phyloP scores from a whole-genome alignment of 1,140 invertebrate genomes.

The Camponotus pennsylvanicus region DNA sequence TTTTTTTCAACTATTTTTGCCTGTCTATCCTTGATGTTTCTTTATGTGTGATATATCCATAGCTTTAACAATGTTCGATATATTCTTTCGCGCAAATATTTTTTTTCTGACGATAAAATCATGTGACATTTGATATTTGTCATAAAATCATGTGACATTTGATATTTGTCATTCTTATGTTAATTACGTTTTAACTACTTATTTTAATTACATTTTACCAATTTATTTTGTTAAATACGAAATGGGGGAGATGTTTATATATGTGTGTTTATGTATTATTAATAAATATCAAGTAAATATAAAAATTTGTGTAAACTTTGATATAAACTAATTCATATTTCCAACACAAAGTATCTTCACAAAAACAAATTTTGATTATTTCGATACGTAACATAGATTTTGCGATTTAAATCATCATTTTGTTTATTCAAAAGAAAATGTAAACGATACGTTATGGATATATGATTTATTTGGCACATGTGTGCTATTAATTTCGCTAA shows the following conservation, averaged over 20 bases:
- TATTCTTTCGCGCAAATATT: slow-evolving; percentile 11
- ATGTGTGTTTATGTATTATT: not conserved
- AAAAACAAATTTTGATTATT: slow-evolving; percentile 10
- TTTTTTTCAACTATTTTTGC: not conserved
- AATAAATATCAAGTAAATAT: not conserved
- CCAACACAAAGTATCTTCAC: not conserved
- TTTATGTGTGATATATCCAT: not conserved
- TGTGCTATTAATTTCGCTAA: slow-evolving; percentile 35
- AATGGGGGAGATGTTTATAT: no score
- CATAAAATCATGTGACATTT: slow-evolving; percentile 35
- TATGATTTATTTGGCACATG: not conserved
- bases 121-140: slow-evolving; percentile 1
- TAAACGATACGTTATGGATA: not conserved
- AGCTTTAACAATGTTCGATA: no score
- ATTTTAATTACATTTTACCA: not conserved
- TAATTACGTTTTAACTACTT: not conserved
- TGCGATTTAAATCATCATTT: not conserved
- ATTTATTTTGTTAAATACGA: not conserved
- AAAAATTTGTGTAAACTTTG: not conserved
- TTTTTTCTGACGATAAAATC: slow-evolving; percentile 29
- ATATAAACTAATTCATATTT: not conserved
- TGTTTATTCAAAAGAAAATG: not conserved
- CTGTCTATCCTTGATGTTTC: not conserved
- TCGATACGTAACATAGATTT: not conserved
- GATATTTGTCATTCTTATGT: slow-evolving; percentile 10